Evolutionary conservation across 2,888 invertebrate species (phyloP).

Genomic region (Torymus tubicola): DNA sequence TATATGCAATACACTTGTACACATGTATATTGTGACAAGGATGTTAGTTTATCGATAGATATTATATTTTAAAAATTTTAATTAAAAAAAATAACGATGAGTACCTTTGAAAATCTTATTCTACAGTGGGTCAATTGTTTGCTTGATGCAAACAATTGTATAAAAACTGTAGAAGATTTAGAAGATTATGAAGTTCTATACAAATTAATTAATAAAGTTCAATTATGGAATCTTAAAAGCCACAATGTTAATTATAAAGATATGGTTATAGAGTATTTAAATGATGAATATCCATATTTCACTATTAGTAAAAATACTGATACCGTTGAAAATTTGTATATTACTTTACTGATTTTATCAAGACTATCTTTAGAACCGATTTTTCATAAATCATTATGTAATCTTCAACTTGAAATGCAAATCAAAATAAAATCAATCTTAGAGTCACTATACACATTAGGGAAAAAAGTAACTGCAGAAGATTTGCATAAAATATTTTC

Average conservation of each 20-base stretch:
- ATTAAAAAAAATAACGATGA: slow-evolving; percentile 34
- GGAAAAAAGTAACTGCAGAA: slow-evolving; percentile 75
- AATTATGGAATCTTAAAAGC: slow-evolving; percentile 53
- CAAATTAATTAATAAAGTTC: slow-evolving; percentile 67
- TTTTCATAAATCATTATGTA: slow-evolving; percentile 79
- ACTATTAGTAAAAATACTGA: slow-evolving; percentile 70
- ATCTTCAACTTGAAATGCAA: slow-evolving; percentile 78
- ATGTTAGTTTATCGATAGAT: no score
- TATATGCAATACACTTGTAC: no score
- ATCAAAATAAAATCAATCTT: slow-evolving; percentile 79
- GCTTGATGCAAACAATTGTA: neutral
- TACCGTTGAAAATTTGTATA: slow-evolving; percentile 73
- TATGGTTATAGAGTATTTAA: slow-evolving; percentile 41
- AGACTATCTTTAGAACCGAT: slow-evolving; percentile 79
- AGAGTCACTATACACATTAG: slow-evolving; percentile 78
- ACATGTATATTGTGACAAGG: no score
- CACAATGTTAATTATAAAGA: slow-evolving; percentile 2
- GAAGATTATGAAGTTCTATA: slow-evolving; percentile 64
- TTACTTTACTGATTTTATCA: slow-evolving; percentile 78
- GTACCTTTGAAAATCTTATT: slow-evolving; percentile 46
- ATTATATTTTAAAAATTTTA: neutral
- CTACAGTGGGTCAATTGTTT: slow-evolving; percentile 55
- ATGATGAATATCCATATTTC: slow-evolving; percentile 78
- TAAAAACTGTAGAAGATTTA: slow-evolving; percentile 62
- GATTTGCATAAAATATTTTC: slow-evolving; percentile 77